phyloP scores from a whole-genome alignment of 2,888 invertebrate genomes.

The Serripes groenlandicus region DNA sequence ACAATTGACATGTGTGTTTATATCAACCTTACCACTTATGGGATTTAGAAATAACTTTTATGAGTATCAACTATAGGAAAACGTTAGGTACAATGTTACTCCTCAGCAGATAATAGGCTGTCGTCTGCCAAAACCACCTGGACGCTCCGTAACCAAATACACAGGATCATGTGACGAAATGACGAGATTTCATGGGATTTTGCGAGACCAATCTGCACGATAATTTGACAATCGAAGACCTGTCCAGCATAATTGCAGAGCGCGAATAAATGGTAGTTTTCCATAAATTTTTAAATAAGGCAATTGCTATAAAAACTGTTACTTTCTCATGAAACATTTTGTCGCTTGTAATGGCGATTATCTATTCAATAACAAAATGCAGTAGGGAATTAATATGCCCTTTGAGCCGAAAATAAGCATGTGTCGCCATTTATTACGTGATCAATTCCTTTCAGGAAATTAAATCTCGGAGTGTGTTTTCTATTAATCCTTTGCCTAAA shows the following conservation, averaged over 20 bases:
- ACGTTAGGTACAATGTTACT: too few species aligned
- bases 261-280: conserved; percentile 16
- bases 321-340: conserved; percentile 11
- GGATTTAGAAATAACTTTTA: too few species aligned
- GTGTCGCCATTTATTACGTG: background rate
- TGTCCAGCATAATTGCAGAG: background rate
- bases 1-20: too few species aligned
- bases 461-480: background rate
- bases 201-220: background rate
- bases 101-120: background rate
- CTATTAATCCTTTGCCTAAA: background rate
- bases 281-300: conserved; percentile 17
- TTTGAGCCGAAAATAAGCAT: conserved; percentile 1
- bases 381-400: background rate
- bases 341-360: conserved; percentile 15
- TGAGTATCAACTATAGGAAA: too few species aligned
- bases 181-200: conserved; percentile 20
- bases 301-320: conserved; percentile 16
- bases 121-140: conserved; percentile 26
- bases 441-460: conserved; percentile 9
- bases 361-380: background rate
- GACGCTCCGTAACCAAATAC: conserved; percentile 8
- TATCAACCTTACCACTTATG: too few species aligned
- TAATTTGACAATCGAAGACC: background rate
- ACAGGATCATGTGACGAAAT: conserved; percentile 19